phyloP scores from a whole-genome alignment of 2,113 vertebrate genomes.

The Syngnathus scovelli region DNA sequence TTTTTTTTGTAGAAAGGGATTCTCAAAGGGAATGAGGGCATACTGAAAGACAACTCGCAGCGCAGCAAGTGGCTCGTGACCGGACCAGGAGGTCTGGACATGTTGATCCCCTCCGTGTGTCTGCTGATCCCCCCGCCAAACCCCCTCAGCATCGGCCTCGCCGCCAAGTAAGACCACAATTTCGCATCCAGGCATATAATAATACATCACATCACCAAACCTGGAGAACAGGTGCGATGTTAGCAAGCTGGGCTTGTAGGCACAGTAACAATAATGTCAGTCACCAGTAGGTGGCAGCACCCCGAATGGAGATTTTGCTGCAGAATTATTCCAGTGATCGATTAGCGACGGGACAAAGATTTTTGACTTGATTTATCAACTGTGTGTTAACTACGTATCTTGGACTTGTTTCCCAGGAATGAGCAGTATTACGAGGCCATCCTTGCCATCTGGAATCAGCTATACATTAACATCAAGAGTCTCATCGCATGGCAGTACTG shows the following conservation, averaged over 20 bases:
- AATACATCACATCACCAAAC: too few relatives aligned
- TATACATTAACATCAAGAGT: conserved; percentile 96
- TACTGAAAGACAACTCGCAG: conserved; percentile 90
- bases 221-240: too few relatives aligned
- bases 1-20: conserved; percentile 78
- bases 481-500: conserved; percentile 96
- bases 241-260: too few relatives aligned
- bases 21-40: conserved; percentile 85
- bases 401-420: conserved; percentile 70
- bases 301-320: too few relatives aligned
- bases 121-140: conserved; percentile 91
- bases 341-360: too few relatives aligned
- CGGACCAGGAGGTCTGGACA: conserved; percentile 90
- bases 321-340: too few relatives aligned
- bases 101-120: conserved; percentile 91
- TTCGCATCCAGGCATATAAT: too few relatives aligned
- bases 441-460: conserved; percentile 87
- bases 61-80: conserved; percentile 97
- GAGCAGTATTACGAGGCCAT: conserved; percentile 94
- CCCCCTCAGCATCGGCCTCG: conserved; percentile 79
- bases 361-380: too few relatives aligned
- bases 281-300: too few relatives aligned
- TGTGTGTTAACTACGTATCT: neutral
- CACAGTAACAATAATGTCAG: too few relatives aligned
- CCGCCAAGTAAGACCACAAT: conserved; percentile 80